Conservation (phyloP, 1,140 invertebrate genomes). For the Sarcophaga bullata region DNA sequence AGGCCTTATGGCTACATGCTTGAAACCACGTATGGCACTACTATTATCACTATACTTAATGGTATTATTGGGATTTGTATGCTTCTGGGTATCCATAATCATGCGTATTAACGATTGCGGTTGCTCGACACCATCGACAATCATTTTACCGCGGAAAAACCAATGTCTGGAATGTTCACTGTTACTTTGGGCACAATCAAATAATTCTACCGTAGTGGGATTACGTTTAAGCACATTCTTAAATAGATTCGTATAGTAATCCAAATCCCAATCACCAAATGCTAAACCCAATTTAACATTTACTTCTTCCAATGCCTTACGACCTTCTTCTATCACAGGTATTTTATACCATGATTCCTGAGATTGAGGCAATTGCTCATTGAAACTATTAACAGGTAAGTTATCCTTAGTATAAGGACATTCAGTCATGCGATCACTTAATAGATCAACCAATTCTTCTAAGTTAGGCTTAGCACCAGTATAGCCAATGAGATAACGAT, state of each 20-base stretch:
- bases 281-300: slow-evolving; percentile 84
- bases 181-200: slow-evolving; percentile 98
- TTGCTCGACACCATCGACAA: slow-evolving; percentile 83
- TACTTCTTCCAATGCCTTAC: slow-evolving; percentile 82
- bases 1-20: slow-evolving; percentile 75
- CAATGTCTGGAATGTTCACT: slow-evolving; percentile 93
- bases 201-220: slow-evolving; percentile 97
- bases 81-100: slow-evolving; percentile 89
- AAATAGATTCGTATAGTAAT: slow-evolving; percentile 88
- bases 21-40: slow-evolving; percentile 91
- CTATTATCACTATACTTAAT: slow-evolving; percentile 99
- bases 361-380: slow-evolving; percentile 71
- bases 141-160: slow-evolving; percentile 92
- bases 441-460: slow-evolving; percentile 69
- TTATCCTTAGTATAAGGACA: slow-evolving; percentile 76
- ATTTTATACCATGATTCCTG: slow-evolving; percentile 84
- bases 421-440: slow-evolving; percentile 85
- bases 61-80: slow-evolving; percentile 92
- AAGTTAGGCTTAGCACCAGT: slow-evolving; percentile 66
- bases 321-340: slow-evolving; percentile 81
- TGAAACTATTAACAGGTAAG: slow-evolving; percentile 78
- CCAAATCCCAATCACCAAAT: slow-evolving; percentile 88
- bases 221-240: slow-evolving; percentile 85
- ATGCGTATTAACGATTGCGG: slow-evolving; percentile 89
- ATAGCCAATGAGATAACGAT: slow-evolving; percentile 78